Conservation (phyloP, 2,113 vertebrate species). For the Myrmecophaga tridactyla region DNA sequence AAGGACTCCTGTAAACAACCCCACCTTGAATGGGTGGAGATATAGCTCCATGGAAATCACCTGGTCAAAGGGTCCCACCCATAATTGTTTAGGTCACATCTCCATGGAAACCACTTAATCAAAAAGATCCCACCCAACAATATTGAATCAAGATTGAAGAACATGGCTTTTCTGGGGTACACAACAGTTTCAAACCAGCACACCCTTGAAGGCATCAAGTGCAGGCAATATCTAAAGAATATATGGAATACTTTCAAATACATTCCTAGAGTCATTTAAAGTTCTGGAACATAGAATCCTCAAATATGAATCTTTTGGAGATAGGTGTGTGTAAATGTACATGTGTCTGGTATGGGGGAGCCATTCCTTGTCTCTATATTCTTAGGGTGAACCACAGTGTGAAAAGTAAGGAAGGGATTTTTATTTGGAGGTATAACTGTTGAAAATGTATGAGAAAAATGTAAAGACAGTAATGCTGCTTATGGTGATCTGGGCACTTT, state of each 20-base stretch:
- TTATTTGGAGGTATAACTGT: background rate
- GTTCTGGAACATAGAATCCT: slow-evolving; percentile 63
- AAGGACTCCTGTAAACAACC: too few relatives aligned
- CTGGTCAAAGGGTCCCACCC: too few relatives aligned
- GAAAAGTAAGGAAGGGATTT: slow-evolving; percentile 37
- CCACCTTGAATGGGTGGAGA: too few relatives aligned
- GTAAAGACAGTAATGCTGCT: slow-evolving; percentile 24
- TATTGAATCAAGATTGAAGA: too few relatives aligned
- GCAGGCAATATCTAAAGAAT: background rate
- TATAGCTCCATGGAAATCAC: too few relatives aligned
- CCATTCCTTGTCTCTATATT: slow-evolving; percentile 55
- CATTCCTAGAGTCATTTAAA: slow-evolving; percentile 33
- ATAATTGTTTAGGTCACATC: too few relatives aligned
- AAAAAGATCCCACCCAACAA: too few relatives aligned
- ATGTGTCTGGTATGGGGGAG: background rate
- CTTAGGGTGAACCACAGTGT: slow-evolving; percentile 42
- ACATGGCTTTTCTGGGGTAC: too few relatives aligned
- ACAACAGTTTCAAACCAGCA: too few relatives aligned
- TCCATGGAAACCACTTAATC: too few relatives aligned
- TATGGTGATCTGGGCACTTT: background rate
- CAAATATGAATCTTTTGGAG: background rate
- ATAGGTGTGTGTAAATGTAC: background rate
- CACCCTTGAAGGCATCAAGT: background rate
- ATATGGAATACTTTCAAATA: background rate
- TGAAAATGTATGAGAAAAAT: slow-evolving; percentile 53